Base-by-base conservation (phyloP, 2,888 invertebrate species). In the Diarsia mendica region DNA sequence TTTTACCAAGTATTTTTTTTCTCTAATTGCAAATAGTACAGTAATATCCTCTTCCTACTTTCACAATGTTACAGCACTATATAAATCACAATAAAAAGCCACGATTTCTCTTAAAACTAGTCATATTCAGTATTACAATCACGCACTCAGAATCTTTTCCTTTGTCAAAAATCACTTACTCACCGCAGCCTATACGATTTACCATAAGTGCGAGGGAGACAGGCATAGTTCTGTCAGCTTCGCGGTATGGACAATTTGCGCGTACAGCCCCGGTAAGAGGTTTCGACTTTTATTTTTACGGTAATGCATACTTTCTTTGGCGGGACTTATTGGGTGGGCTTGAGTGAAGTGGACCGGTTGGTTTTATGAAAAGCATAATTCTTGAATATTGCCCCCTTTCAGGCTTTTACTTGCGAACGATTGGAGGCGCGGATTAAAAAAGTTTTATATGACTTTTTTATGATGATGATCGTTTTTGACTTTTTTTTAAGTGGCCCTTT, bases 201-300 rank as follows among this genome's bases (percentile, higher is more conserved):
- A 33, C 53, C 33, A 18, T 15, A 20, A 63, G 90, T 58, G 79
- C 4, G 84, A 92, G 73, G 18, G 87, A 83, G 90, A 90, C 69
- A 72, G 83, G 6, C 53, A 72, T 87, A 87, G 53, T 85, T 81
- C 76, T 70, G 74, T 74, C 75, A 82, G 79, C 80, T 75, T 73
- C 67, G 70, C 61, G 58, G 77, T 75, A 80, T 83, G 85, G 85
- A 91, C 88, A 89, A 90, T 91, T 91, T 90, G 89, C 88, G 87
- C 86, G 90, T 92, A 92, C 90, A 90, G 88, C 86, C 89, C 73
- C 86, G 87, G 88, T 93, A 93, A 94, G 90, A 94, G 94, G 93
- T 93, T 93, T 84, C 82, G 85, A 91, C 90, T 93, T 93, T 94
- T 94, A 94, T 92, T 94, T 94, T 94, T 93, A 94, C 92, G 92